Evolutionary conservation across 2,797 vertebrate species (phyloP).

Genomic region (Pseudocheirus occidentalis): DNA sequence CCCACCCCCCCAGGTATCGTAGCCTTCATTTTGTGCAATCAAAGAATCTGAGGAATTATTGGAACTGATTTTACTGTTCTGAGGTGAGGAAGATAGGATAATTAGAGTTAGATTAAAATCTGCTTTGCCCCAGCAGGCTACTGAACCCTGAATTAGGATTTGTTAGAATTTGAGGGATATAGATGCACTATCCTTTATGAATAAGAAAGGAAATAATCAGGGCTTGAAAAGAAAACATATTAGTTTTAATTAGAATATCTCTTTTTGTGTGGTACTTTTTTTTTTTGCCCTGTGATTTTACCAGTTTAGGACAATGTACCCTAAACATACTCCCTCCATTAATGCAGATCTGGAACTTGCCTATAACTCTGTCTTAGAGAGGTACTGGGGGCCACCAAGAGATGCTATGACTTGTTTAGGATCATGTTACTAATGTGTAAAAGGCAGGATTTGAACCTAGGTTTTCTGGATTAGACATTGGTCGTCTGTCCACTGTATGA

Average conservation of each 20-base stretch:
- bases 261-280: conserved; percentile 6
- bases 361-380: background rate
- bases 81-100: conserved; percentile 71
- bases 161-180: conserved; percentile 45
- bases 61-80: conserved; percentile 80
- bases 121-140: conserved; percentile 48
- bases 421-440: background rate
- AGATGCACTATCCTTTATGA: conserved; percentile 11
- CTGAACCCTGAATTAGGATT: conserved; percentile 46
- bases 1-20: conserved; percentile 63
- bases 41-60: conserved; percentile 79
- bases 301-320: background rate
- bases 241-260: conserved; percentile 34
- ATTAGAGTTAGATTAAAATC: conserved; percentile 49
- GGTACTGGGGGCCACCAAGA: background rate
- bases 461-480: background rate
- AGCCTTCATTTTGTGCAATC: conserved; percentile 74
- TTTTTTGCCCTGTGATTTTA: background rate
- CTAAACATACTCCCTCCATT: background rate
- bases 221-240: conserved; percentile 27
- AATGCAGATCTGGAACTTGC: background rate
- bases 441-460: background rate
- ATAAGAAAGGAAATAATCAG: conserved; percentile 18
- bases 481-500: background rate
- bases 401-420: background rate